Conservation (phyloP, 1,140 invertebrate species). For the Megalonaias nervosa region DNA sequence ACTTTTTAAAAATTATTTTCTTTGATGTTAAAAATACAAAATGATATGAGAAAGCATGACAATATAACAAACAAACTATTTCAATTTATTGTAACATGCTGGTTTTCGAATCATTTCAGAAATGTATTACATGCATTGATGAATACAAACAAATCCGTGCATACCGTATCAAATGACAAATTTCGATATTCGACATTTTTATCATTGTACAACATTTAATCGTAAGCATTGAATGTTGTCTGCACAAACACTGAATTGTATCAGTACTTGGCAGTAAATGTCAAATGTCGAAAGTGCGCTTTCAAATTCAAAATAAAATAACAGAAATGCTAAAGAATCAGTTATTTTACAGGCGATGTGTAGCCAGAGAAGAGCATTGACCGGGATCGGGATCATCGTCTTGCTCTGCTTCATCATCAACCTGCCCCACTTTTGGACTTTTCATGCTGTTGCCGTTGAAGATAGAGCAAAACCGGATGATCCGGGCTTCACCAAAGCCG, state of each 20-base stretch:
- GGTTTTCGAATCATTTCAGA: too few species aligned
- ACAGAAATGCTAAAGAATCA: background rate
- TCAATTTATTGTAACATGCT: too few species aligned
- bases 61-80: too few species aligned
- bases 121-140: too few species aligned
- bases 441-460: constrained; percentile 21
- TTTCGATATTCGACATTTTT: background rate
- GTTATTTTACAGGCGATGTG: constrained; percentile 49
- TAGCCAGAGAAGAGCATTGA: constrained; percentile 43
- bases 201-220: background rate
- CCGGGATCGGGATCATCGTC: constrained; percentile 49
- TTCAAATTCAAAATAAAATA: background rate
- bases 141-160: too few species aligned
- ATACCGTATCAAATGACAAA: background rate
- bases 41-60: too few species aligned
- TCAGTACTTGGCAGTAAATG: background rate
- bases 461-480: constrained; percentile 24
- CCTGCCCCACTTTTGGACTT: constrained; percentile 55
- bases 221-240: background rate
- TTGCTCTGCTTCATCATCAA: constrained; percentile 48
- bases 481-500: constrained; percentile 33
- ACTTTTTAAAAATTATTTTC: too few species aligned
- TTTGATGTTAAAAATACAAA: too few species aligned
- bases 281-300: background rate
- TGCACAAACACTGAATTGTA: background rate